Conservation (phyloP, 2,113 vertebrate genomes). For the Chloebia gouldiae region DNA sequence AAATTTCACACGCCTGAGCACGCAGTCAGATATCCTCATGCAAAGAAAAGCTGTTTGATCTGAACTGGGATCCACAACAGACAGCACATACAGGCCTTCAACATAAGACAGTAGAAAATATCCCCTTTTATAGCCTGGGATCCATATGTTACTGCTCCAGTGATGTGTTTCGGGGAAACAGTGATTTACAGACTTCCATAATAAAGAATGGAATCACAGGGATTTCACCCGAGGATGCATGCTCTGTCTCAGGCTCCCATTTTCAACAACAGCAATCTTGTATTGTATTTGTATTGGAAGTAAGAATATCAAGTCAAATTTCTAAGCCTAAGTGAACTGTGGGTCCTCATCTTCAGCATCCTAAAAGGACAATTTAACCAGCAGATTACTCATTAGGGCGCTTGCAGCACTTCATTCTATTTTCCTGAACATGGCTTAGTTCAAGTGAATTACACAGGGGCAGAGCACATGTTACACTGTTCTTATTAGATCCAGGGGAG, state of each 20-base stretch:
- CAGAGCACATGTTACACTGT: neutral
- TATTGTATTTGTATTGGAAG: neutral
- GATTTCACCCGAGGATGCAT: neutral
- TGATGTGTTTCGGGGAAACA: neutral
- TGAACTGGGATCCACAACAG: neutral
- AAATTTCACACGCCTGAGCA: neutral
- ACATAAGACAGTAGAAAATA: neutral
- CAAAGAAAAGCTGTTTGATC: neutral
- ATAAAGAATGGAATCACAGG: neutral
- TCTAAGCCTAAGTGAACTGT: neutral
- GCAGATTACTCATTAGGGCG: neutral
- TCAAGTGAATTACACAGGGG: neutral
- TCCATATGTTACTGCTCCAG: neutral
- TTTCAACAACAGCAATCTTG: rapidly evolving
- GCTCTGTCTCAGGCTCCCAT: neutral
- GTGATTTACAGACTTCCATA: neutral
- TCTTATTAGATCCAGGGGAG: neutral
- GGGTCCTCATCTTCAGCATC: neutral
- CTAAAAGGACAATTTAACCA: neutral
- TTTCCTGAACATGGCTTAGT: neutral
- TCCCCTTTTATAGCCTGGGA: neutral
- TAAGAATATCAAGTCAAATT: neutral
- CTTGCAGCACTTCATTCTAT: neutral
- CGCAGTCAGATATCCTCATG: neutral
- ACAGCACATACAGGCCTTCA: neutral